Evolutionary conservation across 2,113 vertebrate genomes (phyloP), one percentile per base, ranked within the genome.

Genomic region (Crotalus horridus): DNA sequence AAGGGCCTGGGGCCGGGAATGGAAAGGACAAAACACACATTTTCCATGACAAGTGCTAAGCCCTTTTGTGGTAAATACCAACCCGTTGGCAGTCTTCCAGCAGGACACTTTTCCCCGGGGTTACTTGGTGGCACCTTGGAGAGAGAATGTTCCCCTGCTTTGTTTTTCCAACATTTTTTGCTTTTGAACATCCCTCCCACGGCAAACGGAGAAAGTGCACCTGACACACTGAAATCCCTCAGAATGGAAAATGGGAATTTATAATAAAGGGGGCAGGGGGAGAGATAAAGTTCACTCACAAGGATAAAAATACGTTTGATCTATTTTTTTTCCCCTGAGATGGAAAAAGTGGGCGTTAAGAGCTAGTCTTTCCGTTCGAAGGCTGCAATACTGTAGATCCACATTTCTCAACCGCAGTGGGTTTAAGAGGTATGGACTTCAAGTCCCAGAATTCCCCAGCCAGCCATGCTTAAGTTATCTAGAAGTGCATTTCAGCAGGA

Each of bases 161-260:
- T 11, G 13, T 12, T 46, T 33, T 23, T 46, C 10, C 48, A 51
- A 17, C 51, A 20, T 51, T 7, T 20, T 94, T 94, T 94, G 85
- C 96, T n/a, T 91, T 90, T 96, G 64, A 94, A 92, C 89, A 92
- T 94, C 86, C 93, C 95, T 96, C 96, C 96, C 95, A 96, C 93
- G 94, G 89, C 90, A 89, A 93, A 92, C 94, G 92, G 96, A 94
- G 88, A 87, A 94, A 95, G 91, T 93, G 26, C 85, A 8, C 94
- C 94, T 96, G 95, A 95, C 95, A 95, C 93, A 93, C 48, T 93
- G 93, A 91, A 96, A 96, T 95, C 91, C 95, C 94, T 90, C 90
- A 21, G 2, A 89, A 90, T 92, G 61, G 88, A 33, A 39, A 85
- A 10, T 43, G 17, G 15, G 59, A 43, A 51, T 85, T 93, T 81